A percentile compares a stretch with the other conserved stretches of the same genome.
phyloP scores from a whole-genome alignment of 2,113 vertebrate genomes.

The Aspiorhynchus laticeps region DNA sequence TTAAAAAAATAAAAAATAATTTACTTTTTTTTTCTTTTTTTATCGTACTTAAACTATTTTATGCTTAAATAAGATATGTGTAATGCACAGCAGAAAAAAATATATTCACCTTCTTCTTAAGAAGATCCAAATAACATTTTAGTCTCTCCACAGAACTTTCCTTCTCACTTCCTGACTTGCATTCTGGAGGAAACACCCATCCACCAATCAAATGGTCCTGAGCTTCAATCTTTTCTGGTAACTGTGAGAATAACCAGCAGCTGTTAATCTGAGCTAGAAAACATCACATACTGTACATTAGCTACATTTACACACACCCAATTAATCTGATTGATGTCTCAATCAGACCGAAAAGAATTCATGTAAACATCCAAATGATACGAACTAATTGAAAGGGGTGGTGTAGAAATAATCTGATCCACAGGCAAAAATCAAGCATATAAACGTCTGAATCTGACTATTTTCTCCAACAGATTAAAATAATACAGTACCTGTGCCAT shows the following conservation, averaged over 20 bases:
- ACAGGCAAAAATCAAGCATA: too few relatives aligned
- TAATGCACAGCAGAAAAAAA: neutral
- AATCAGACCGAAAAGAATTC: too few relatives aligned
- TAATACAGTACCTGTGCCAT: neutral
- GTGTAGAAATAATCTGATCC: neutral
- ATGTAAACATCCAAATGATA: too few relatives aligned
- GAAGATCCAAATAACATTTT: slow-evolving; percentile 80
- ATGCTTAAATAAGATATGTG: too few relatives aligned
- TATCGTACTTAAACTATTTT: too few relatives aligned
- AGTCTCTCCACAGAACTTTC: slow-evolving; percentile 67
- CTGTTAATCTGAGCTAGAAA: neutral
- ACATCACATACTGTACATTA: neutral
- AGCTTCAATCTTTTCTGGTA: slow-evolving; percentile 81
- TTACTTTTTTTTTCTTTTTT: too few relatives aligned
- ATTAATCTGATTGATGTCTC: too few relatives aligned
- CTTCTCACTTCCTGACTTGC: slow-evolving; percentile 67
- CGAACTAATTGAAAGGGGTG: too few relatives aligned
- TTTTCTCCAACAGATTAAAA: too few relatives aligned
- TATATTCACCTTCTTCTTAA: slow-evolving; percentile 81
- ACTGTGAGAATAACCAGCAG: slow-evolving; percentile 67
- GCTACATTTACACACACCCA: neutral
- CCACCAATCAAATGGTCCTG: slow-evolving; percentile 82
- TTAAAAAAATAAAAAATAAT: too few relatives aligned
- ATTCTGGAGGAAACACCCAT: slow-evolving; percentile 81
- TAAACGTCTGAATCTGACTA: too few relatives aligned